A percentile compares a stretch with the other conserved stretches of the same genome.
Evolutionary conservation across 23 tunicate species (phyloP).

Genomic region (Trididemnum miniatum): DNA sequence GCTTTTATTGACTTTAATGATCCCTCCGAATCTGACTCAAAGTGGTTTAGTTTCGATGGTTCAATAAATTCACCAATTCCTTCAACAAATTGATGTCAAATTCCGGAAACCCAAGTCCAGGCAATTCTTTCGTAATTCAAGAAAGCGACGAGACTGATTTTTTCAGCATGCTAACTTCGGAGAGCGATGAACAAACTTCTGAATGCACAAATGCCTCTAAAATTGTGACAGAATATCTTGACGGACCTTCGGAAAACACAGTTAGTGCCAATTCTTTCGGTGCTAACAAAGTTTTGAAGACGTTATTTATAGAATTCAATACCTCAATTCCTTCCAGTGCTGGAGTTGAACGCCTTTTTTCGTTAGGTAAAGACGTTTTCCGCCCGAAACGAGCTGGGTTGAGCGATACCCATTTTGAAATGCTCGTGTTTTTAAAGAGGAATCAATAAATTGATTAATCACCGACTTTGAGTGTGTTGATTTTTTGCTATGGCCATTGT

Average conservation of each 20-base stretch:
- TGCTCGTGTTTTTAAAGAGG: not conserved
- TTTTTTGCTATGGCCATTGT: too few relatives aligned
- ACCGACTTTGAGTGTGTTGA: too few relatives aligned
- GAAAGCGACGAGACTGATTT: too few relatives aligned
- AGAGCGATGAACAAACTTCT: not conserved
- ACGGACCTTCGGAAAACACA: not conserved
- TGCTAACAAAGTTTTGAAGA: not conserved
- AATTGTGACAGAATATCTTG: not conserved
- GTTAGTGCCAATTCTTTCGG: not conserved
- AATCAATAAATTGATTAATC: not conserved
- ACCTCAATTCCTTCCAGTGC: not conserved
- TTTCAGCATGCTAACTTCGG: not conserved
- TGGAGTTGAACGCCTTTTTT: not conserved
- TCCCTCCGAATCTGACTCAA: too few relatives aligned
- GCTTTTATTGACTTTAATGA: too few relatives aligned
- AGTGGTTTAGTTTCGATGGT: too few relatives aligned
- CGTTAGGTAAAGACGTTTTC: not conserved
- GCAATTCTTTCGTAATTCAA: too few relatives aligned
- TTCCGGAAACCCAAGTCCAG: too few relatives aligned
- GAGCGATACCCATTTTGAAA: not conserved
- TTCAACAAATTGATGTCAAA: too few relatives aligned
- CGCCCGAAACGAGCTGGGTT: not conserved
- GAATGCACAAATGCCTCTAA: not conserved
- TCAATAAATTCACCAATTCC: too few relatives aligned
- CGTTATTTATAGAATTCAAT: not conserved